Evolutionary conservation across 2,888 invertebrate species (phyloP).

Genomic region (Drosophila prolongata): DNA sequence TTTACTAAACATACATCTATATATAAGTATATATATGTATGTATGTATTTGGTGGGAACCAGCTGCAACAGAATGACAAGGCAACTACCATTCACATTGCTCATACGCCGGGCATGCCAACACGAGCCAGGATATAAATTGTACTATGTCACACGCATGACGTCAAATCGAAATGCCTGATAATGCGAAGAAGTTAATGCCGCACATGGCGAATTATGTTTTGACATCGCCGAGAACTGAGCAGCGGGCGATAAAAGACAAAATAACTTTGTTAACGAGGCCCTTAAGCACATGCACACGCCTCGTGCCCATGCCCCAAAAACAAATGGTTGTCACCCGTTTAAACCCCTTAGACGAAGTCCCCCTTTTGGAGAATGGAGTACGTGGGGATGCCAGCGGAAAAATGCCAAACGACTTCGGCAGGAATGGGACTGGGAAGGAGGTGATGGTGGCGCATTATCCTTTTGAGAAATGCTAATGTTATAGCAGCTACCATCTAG

Average conservation of each 20-base stretch:
- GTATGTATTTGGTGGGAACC: background rate
- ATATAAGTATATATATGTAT: background rate
- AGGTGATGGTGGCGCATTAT: conserved; percentile 56
- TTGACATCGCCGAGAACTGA: conserved; percentile 59
- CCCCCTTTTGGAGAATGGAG: conserved; percentile 20
- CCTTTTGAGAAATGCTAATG: conserved; percentile 71
- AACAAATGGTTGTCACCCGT: conserved; percentile 37
- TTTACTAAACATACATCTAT: background rate
- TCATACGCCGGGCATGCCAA: conserved; percentile 69
- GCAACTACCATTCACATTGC: conserved; percentile 46
- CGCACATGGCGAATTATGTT: conserved; percentile 75
- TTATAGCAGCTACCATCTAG: conserved; percentile 39
- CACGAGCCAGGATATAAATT: conserved; percentile 62
- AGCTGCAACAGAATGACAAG: conserved; percentile 73
- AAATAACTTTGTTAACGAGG: conserved; percentile 80
- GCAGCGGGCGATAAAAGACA: conserved; percentile 73
- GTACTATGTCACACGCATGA: conserved; percentile 66
- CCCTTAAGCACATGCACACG: conserved; percentile 68
- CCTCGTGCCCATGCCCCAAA: conserved; percentile 25
- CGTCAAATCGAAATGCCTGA: conserved; percentile 63
- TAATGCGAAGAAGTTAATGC: conserved; percentile 65
- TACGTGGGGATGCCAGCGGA: conserved; percentile 61
- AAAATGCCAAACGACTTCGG: conserved; percentile 64
- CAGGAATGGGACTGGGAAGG: conserved; percentile 10
- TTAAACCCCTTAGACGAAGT: background rate